Percentiles rank a stretch among this genome's conserved stretches.
Conservation (phyloP, 2,888 invertebrate genomes). For the Syrphus vitripennis region DNA sequence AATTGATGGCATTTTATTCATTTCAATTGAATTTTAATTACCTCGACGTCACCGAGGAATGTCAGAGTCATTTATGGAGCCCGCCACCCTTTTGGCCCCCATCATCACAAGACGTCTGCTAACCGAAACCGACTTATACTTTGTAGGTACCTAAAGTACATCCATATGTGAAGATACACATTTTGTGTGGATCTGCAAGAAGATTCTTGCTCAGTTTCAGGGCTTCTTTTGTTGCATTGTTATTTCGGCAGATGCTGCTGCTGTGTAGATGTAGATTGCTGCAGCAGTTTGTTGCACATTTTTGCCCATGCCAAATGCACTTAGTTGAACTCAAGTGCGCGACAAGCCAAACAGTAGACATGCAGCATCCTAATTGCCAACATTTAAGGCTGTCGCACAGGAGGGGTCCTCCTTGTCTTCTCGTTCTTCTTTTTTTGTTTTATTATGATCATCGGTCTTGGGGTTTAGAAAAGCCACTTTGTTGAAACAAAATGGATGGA, state of each 20-base stretch:
- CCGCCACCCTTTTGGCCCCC: slow-evolving; percentile 18
- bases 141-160: neutral
- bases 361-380: slow-evolving; percentile 70
- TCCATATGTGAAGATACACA: neutral
- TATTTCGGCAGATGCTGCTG: slow-evolving; percentile 37
- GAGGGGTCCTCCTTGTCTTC: slow-evolving; percentile 72
- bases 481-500: neutral
- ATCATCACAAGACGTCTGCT: neutral
- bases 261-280: neutral
- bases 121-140: slow-evolving; percentile 8
- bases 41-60: slow-evolving; percentile 80
- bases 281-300: slow-evolving; percentile 56
- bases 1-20: slow-evolving; percentile 72
- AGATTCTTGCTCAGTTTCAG: slow-evolving; percentile 17
- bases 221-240: slow-evolving; percentile 43
- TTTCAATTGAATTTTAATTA: slow-evolving; percentile 80
- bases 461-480: slow-evolving; percentile 23
- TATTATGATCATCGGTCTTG: slow-evolving; percentile 54
- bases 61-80: slow-evolving; percentile 76
- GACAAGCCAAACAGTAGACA: slow-evolving; percentile 58
- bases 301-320: slow-evolving; percentile 45
- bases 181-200: neutral
- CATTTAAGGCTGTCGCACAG: slow-evolving; percentile 72
- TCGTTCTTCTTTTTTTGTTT: slow-evolving; percentile 9
- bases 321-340: slow-evolving; percentile 60